Conservation (phyloP, 2,888 invertebrate genomes). For the Drosophila neotestacea region DNA sequence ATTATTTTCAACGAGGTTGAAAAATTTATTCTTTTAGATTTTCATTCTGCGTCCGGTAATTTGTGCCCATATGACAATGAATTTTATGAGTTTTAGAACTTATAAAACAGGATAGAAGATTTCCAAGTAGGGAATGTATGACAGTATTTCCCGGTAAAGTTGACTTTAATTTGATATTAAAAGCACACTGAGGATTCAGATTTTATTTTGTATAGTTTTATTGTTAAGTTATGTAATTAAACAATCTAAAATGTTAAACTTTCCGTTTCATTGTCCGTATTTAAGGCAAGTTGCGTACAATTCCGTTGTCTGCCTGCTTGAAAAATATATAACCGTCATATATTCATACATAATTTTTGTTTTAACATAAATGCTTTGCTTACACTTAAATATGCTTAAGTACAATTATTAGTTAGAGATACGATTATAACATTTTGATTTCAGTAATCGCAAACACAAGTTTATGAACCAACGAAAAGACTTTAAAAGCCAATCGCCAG, state of each 20-base stretch:
- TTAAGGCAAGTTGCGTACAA: constrained; percentile 77
- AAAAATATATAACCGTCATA: constrained; percentile 41
- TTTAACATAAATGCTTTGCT: constrained; percentile 75
- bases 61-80: no score
- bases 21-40: no score
- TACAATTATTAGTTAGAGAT: constrained; percentile 45
- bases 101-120: no score
- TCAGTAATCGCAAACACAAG: constrained; percentile 55
- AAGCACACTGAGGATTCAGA: neutral
- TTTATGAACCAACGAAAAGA: constrained; percentile 39
- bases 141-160: no score
- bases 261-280: constrained; percentile 82
- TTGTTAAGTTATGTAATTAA: constrained; percentile 70
- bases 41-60: no score
- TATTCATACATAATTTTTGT: constrained; percentile 20
- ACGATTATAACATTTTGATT: constrained; percentile 64
- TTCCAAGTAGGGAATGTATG: no score
- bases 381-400: constrained; percentile 54
- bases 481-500: constrained; percentile 58
- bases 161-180: no score
- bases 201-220: constrained; percentile 58
- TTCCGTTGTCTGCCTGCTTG: constrained; percentile 54
- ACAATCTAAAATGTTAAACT: constrained; percentile 76
- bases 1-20: no score
- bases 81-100: no score